Conservation (phyloP, 37 sponge, comb jelly and placozoan species). For the Diacarnus erythraeanus region DNA sequence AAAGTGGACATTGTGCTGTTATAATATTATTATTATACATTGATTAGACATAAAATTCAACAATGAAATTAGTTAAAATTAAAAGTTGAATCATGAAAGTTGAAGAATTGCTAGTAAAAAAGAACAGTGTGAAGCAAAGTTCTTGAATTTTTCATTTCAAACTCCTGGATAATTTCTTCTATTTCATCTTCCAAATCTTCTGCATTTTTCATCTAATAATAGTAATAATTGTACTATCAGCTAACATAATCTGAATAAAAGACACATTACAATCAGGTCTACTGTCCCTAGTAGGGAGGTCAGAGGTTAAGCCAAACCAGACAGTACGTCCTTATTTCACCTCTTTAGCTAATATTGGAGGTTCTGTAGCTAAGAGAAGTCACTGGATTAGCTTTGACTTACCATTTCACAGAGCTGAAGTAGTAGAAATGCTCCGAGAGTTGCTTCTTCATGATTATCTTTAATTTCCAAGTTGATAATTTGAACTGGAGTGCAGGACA, state of each 20-base stretch:
- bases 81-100: too few relatives aligned
- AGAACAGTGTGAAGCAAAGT: conserved; percentile 77
- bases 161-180: conserved; percentile 72
- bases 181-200: conserved; percentile 88
- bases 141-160: conserved; percentile 73
- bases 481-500: conserved; percentile 70
- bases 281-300: neutral
- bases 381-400: conserved; percentile 2
- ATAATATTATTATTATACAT: too few relatives aligned
- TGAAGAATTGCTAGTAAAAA: conserved; percentile 88
- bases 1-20: too few relatives aligned
- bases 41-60: too few relatives aligned
- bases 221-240: neutral
- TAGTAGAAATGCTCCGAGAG: conserved; percentile 89
- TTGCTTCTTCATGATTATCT: conserved; percentile 99
- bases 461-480: conserved; percentile 92
- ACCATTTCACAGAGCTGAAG: conserved; percentile 89
- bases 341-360: too few relatives aligned
- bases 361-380: neutral
- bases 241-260: neutral
- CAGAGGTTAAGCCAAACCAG: too few relatives aligned
- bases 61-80: too few relatives aligned
- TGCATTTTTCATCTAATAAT: conserved; percentile 42
- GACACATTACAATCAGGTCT: neutral
- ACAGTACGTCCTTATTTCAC: too few relatives aligned